Conservation (phyloP, 2,113 vertebrate species). For the Notechis scutatus region DNA sequence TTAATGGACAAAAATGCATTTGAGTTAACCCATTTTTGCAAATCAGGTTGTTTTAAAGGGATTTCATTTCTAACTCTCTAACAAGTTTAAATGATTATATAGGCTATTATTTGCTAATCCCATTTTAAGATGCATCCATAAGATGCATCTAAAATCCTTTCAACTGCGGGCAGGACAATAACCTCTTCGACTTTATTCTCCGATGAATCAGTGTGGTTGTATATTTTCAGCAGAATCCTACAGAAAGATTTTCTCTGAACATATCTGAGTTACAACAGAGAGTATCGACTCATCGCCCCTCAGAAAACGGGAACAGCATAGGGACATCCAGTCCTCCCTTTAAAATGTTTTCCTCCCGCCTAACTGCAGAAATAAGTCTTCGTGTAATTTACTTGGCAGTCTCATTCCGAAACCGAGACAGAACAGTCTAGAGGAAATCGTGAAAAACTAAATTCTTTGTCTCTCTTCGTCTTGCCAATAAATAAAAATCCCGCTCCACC, state of each 20-base stretch:
- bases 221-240: not conserved
- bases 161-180: not conserved
- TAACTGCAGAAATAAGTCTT: not conserved
- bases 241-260: not conserved
- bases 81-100: not conserved
- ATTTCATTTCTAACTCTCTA: not conserved
- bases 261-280: not conserved
- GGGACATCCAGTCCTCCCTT: no score
- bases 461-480: not conserved
- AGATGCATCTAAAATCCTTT: not conserved
- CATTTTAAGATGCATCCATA: not conserved
- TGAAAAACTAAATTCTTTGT: not conserved
- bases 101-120: not conserved
- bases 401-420: no score
- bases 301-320: not conserved
- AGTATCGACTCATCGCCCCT: not conserved
- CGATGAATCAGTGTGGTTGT: no score
- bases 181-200: not conserved
- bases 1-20: not conserved
- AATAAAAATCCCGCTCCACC: not conserved
- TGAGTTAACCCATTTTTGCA: not conserved
- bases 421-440: not conserved
- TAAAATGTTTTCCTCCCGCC: not conserved
- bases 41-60: not conserved
- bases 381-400: not conserved